phyloP scores from a whole-genome alignment of 2,888 invertebrate genomes.

The Muschampia plurimacula region DNA sequence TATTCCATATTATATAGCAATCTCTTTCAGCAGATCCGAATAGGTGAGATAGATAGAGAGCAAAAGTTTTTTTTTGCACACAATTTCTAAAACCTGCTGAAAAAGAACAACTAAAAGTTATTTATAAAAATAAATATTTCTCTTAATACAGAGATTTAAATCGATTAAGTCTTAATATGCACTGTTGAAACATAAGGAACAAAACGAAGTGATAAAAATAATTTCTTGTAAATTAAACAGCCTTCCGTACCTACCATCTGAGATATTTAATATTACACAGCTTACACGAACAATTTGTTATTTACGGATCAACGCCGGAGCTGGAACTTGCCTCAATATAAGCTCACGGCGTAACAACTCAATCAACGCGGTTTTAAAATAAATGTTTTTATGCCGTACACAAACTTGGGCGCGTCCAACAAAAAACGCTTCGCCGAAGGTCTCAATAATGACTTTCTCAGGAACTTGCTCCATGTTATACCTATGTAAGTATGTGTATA shows the following conservation, averaged over 20 bases:
- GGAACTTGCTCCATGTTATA: conserved; percentile 60
- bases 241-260: neutral
- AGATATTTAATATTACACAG: conserved; percentile 22
- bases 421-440: conserved; percentile 68
- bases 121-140: too few relatives aligned
- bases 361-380: conserved; percentile 81
- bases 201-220: too few relatives aligned
- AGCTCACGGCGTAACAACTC: conserved; percentile 72
- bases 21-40: too few relatives aligned
- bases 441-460: conserved; percentile 77
- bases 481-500: too few relatives aligned
- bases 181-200: too few relatives aligned
- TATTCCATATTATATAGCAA: too few relatives aligned
- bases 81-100: too few relatives aligned
- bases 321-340: conserved; percentile 58
- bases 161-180: too few relatives aligned
- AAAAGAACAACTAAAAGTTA: too few relatives aligned
- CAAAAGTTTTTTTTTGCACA: too few relatives aligned
- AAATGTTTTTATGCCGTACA: conserved; percentile 68
- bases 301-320: conserved; percentile 59
- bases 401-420: conserved; percentile 60
- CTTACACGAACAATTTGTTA: conserved; percentile 50
- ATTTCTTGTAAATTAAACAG: neutral
- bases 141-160: too few relatives aligned
- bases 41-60: too few relatives aligned